Conservation (phyloP, 2,888 invertebrate species). For the Monoplex corrugatus region DNA sequence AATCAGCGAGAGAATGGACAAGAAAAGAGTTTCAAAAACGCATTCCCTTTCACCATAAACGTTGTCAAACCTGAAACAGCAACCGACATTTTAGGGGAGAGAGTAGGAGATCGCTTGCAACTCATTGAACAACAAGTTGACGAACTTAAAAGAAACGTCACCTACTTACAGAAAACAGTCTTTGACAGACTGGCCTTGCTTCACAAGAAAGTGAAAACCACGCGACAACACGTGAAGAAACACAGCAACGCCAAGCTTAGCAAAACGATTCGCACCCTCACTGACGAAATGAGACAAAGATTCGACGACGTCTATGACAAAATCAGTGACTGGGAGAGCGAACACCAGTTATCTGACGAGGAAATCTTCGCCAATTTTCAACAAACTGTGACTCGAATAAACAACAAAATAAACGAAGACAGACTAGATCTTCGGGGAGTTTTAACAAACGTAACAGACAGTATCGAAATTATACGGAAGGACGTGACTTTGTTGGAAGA, state of each 20-base stretch:
- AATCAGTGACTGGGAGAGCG: conserved; percentile 18
- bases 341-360: neutral
- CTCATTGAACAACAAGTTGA: neutral
- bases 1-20: neutral
- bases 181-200: neutral
- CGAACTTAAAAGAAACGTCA: neutral
- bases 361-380: neutral
- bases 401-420: neutral
- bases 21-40: neutral
- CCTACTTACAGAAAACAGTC: neutral
- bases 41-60: no score
- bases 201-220: neutral
- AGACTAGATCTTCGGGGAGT: neutral
- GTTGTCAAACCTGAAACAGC: no score
- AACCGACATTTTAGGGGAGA: no score
- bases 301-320: neutral
- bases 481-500: neutral
- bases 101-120: neutral
- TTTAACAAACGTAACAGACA: neutral
- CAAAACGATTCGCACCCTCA: neutral
- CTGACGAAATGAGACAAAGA: neutral
- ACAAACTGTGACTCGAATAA: neutral
- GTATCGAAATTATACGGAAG: neutral
- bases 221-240: conserved; percentile 11
- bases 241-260: neutral